Evolutionary conservation across 2,113 vertebrate genomes (phyloP), one percentile per base, ranked within the genome.

Genomic region (Galbula dea): DNA sequence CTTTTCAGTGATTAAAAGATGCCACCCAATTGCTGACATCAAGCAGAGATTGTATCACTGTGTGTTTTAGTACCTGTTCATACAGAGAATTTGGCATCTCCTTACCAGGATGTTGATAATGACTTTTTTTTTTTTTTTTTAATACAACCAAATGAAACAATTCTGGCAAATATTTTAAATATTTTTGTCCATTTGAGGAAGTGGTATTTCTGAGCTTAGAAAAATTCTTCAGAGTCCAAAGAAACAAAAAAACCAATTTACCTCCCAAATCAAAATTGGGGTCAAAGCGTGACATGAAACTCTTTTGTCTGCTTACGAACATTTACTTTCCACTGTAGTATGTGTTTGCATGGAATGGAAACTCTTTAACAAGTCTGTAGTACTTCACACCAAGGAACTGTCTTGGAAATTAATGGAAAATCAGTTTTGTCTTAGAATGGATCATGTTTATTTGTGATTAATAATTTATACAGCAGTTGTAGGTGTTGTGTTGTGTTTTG

Each of bases 1-100:
- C 90, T 95, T 88, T 90, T 48, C 73, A 63, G 75, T 86, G 93
- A 96, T 96, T 82, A 95, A 94, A 93, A 86, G 91, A 92, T 81
- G 83, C 86, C 86, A 93, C 94, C 94, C 83, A 90, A 94, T 95
- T 74, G 68, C 83, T 88, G 81, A 7, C 85, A 62, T 63, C 66
- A 76, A 93, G 84, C 65, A 88, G 89, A 79, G 93, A 79, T 76
- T 76, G 55, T 93, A 81, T 73, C 39, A 63, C 65, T 90, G 26
- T 45, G 37, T 65, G 55, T 58, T 92, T 49, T 78, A 72, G 58
- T 77, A 82, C 41, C 51, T 58, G 65, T 89, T 86, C 66, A 59
- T 90, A 74, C 15, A 41, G 46, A 85, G 89, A 45, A 73, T 93
- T 81, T 93, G 88, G 43, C 43, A 75, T 80, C 0, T 0, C 74